phyloP scores from a whole-genome alignment of 2,888 invertebrate genomes.

The Proisotoma minuta region DNA sequence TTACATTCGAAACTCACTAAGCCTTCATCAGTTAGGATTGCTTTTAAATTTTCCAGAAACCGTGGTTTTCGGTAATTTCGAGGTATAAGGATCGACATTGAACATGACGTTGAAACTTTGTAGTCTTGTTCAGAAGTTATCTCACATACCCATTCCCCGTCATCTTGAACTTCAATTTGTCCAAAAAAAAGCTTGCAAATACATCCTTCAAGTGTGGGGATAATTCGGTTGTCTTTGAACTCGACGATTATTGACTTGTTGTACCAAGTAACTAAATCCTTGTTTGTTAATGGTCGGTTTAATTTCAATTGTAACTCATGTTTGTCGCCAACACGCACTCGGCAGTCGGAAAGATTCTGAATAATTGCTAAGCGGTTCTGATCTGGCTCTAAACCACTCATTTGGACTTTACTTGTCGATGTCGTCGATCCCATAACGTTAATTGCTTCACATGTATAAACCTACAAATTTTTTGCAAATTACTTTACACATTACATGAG shows the following conservation, averaged over 20 bases:
- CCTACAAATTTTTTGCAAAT: too few species aligned
- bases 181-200: constrained; percentile 71
- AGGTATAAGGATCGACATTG: constrained; percentile 62
- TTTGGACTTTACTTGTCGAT: constrained; percentile 78
- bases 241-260: constrained; percentile 68
- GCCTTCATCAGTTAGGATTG: constrained; percentile 84
- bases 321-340: constrained; percentile 71
- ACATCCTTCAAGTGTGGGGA: constrained; percentile 73
- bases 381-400: constrained; percentile 49
- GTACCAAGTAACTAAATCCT: constrained; percentile 71
- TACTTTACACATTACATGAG: too few species aligned
- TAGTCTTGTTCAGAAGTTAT: constrained; percentile 55
- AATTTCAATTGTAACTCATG: constrained; percentile 56
- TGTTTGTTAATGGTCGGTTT: background rate
- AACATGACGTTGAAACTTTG: constrained; percentile 48
- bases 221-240: constrained; percentile 10
- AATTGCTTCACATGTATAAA: constrained; percentile 79
- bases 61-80: constrained; percentile 83
- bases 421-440: constrained; percentile 83
- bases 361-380: background rate
- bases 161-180: constrained; percentile 72
- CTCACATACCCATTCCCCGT: constrained; percentile 86
- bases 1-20: constrained; percentile 88
- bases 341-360: constrained; percentile 60
- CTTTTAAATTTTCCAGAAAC: constrained; percentile 84